phyloP scores from a whole-genome alignment of 2,888 invertebrate genomes.

The Drosophila macrospina region DNA sequence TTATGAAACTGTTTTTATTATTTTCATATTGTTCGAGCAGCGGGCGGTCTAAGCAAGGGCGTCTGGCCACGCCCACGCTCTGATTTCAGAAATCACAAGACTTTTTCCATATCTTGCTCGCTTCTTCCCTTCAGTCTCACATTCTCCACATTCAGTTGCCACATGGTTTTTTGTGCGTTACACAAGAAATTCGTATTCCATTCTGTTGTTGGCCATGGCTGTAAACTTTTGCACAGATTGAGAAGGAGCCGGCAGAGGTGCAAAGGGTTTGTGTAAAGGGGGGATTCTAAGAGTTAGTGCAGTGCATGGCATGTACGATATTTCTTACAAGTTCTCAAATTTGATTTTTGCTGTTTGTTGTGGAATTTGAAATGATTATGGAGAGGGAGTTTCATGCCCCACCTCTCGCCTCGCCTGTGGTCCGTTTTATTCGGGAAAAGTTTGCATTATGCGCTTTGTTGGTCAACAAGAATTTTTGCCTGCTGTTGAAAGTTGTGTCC shows the following conservation, averaged over 20 bases:
- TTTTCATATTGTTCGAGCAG: constrained; percentile 72
- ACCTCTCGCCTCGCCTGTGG: neutral
- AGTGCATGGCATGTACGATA: constrained; percentile 57
- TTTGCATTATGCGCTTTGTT: constrained; percentile 73
- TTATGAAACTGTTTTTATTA: constrained; percentile 80
- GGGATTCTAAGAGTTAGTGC: constrained; percentile 26
- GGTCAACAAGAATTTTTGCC: constrained; percentile 65
- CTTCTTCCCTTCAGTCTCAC: constrained; percentile 10
- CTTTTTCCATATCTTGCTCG: constrained; percentile 44
- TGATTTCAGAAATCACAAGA: constrained; percentile 73
- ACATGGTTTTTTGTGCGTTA: constrained; percentile 60
- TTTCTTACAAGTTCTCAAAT: constrained; percentile 74
- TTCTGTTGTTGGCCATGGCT: constrained; percentile 58
- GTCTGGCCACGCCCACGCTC: constrained; percentile 30
- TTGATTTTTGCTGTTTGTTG: constrained; percentile 78
- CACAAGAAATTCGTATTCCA: constrained; percentile 71
- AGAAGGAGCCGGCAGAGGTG: neutral
- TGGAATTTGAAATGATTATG: constrained; percentile 77
- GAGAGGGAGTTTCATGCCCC: neutral
- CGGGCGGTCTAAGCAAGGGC: constrained; percentile 35
- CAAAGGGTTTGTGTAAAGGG: neutral
- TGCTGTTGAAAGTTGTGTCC: constrained; percentile 50
- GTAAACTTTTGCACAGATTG: constrained; percentile 60
- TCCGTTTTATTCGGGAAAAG: constrained; percentile 28
- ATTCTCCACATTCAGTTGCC: constrained; percentile 36